Percentiles rank a stretch among this genome's conserved stretches.
Evolutionary conservation across 2,797 vertebrate genomes (phyloP).

Genomic region (Gadopsis bispinosus): DNA sequence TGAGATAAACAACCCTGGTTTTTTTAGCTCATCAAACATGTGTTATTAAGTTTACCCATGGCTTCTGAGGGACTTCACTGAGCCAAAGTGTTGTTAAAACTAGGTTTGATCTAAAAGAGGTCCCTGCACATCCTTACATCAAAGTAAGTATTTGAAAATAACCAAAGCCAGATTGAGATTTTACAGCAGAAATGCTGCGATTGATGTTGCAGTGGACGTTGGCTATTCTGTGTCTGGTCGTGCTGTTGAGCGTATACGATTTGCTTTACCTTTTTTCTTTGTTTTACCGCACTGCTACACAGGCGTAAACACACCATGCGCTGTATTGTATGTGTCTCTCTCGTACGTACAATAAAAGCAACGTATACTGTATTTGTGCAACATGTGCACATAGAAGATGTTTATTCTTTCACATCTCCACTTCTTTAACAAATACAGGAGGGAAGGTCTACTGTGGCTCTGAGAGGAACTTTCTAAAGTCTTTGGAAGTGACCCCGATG

Average conservation of each 20-base stretch:
- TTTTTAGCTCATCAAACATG: slow-evolving; percentile 37
- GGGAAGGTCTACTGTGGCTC: background rate
- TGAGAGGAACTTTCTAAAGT: background rate
- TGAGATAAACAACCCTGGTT: slow-evolving; percentile 26
- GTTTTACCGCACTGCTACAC: background rate
- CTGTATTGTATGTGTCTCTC: background rate
- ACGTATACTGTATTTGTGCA: background rate
- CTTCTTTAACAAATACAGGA: background rate
- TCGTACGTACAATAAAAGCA: background rate
- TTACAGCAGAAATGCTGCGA: background rate
- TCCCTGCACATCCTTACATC: background rate
- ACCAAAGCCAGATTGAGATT: background rate
- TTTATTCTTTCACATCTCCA: background rate
- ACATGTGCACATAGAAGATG: too few species aligned
- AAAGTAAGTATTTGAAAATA: background rate
- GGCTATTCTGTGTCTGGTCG: background rate
- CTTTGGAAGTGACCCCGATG: background rate
- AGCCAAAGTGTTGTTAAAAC: slow-evolving; percentile 36
- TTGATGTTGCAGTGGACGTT: background rate
- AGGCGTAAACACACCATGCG: background rate
- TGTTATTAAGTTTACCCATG: slow-evolving; percentile 20
- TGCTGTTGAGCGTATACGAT: background rate
- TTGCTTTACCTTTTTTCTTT: too few species aligned
- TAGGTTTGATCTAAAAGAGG: slow-evolving; percentile 20
- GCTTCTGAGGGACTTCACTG: slow-evolving; percentile 24